Evolutionary conservation across 2,797 vertebrate species (phyloP), one percentile per base, ranked within the genome.

Genomic region (Fringilla coelebs): DNA sequence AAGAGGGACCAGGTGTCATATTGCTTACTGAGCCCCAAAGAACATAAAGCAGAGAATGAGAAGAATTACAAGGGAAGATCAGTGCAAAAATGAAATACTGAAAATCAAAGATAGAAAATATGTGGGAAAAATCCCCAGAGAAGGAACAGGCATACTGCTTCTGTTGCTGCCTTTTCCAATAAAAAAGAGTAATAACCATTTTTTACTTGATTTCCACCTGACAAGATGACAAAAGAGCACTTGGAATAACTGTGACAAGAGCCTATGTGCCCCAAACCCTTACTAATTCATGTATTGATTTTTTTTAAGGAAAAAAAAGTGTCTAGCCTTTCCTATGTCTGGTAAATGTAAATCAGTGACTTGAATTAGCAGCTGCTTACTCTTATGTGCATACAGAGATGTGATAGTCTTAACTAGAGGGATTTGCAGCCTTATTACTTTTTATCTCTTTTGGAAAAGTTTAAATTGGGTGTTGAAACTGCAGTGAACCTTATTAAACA

Each of bases 381-480:
- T 74, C 26, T 77, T 26, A 72, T 16, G 88, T 88, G 71, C 63
- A 85, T 48, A 66, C 5, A 83, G 54, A 38, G 63, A 67, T 74
- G 49, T 40, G 85, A 74, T 67, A 92, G 41, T 51, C 60, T 57
- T 88, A 95, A 87, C 77, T 49, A 31, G 63, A 92, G 52, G n/a
- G 17, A 84, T 80, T 92, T 78, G 40, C 79, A 82, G 65, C 77
- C 48, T 91, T 85, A 54, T 70, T 83, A 40, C 65, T 68, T 95
- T 90, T 94, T 82, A 85, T 89, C 82, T 93, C 49, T 28, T 84
- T 90, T 79, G n/a, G 46, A 85, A 93, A 91, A 95, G 55, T 80
- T 46, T 54, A 68, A 89, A 67, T 31, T 73, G 51, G 38, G 5
- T 66, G 41, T 71, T 90, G 92, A 88, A 86, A 73, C 51, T 60